Evolutionary conservation across 2,113 vertebrate genomes (phyloP), one percentile per base, ranked within the genome.

Genomic region (Steatornis caripensis): DNA sequence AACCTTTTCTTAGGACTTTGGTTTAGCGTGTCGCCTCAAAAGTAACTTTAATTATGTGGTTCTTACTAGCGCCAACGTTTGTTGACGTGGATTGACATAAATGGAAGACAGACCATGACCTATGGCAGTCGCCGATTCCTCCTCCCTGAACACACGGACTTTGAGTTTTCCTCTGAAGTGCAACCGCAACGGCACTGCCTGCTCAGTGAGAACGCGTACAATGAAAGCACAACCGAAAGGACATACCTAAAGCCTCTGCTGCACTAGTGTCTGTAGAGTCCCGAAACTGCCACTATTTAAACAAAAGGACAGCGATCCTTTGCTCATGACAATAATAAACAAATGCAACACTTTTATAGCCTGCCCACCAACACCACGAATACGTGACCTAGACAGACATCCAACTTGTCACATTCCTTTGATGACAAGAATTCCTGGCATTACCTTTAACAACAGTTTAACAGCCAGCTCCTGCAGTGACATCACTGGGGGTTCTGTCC

Each of bases 181-280:
- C 66, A 53, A 15, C 11, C 39, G 2, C 9, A 18, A 14, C 0
- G 32, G 90, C 71, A 29, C 12, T 14, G 39, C 64, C 77, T 26
- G 51, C 83, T 20, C 39, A 0, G 19, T 1, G 24, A 74, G 54
- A 62, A 26, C n/a, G 29, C 23, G 4, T 1, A 15, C 21, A 12
- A 34, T 0, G 6, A 20, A 26, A n/a, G 18, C n/a, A 45, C 5
- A 11, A 3, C n/a, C 58, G 11, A 7, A 43, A 14, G 36, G 26
- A 27, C 18, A 0, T 1, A 29, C 4, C 15, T 9, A 1, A 24
- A 23, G 41, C 5, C 70, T 46, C 62, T 12, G 14, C 37, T 48
- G 69, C 36, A 1, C 8, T 8, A 1, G 45, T 1, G 6, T 8
- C 55, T 22, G 3, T 1, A 8, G 11, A 37, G 39, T 15, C 32